These are phyloP conservation scores for Hemicentrotus pulcherrimus DNA, from an alignment of 35 echinoderm and acorn worm species.

Conservation along the genomic window DNA sequence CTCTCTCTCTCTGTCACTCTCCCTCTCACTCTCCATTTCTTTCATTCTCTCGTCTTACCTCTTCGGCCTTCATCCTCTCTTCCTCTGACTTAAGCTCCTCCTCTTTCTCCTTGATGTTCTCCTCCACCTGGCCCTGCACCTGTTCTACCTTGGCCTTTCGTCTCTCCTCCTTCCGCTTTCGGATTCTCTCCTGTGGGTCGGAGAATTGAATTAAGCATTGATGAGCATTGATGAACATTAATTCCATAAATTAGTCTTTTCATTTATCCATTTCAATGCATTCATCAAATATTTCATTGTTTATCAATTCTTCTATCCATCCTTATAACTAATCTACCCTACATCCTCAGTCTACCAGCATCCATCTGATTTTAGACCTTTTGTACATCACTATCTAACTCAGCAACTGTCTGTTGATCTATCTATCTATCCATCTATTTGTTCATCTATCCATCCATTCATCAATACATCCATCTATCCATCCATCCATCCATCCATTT, in stretches of 20 bases:
- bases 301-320: not conserved
- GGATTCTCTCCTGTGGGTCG: conserved; percentile 66
- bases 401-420: conserved; percentile 44
- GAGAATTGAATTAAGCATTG: not conserved
- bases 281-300: not conserved
- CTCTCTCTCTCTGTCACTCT: not conserved
- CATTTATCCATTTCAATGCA: not conserved
- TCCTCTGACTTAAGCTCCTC: conserved; percentile 77
- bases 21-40: not conserved
- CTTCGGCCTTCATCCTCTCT: conserved; percentile 80
- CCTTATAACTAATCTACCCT: conserved; percentile 57
- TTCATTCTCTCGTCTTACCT: conserved; percentile 58
- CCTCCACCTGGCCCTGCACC: conserved; percentile 61
- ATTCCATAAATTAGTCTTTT: not conserved
- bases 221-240: not conserved
- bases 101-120: conserved; percentile 77
- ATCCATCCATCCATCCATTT: no score
- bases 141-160: conserved; percentile 80
- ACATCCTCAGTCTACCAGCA: conserved; percentile 92
- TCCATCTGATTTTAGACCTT: conserved; percentile 93
- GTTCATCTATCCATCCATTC: no score
- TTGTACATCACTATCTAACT: conserved; percentile 81
- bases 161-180: conserved; percentile 81
- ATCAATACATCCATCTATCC: no score
- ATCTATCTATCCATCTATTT: no score